A percentile compares a stretch with the other conserved stretches of the same genome.
phyloP scores from a whole-genome alignment of 2,113 vertebrate species.

The Sebastes fasciatus region DNA sequence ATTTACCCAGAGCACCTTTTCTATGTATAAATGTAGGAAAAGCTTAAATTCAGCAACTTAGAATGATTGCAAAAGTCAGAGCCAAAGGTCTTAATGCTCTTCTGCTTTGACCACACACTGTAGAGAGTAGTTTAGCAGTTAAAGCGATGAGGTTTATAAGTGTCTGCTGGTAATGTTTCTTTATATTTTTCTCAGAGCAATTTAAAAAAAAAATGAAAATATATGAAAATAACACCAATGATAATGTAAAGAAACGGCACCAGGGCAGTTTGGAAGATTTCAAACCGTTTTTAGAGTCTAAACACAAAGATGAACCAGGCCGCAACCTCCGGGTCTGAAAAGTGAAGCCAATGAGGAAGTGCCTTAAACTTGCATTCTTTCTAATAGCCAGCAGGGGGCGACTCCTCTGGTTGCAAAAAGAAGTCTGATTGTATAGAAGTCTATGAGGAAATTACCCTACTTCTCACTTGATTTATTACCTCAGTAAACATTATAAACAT shows the following conservation, averaged over 20 bases:
- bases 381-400: too few species aligned
- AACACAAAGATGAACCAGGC: neutral
- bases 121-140: neutral
- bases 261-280: neutral
- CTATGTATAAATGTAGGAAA: neutral
- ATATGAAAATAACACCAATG: neutral
- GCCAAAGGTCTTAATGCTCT: neutral
- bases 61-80: neutral
- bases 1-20: constrained; percentile 6
- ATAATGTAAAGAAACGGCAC: neutral
- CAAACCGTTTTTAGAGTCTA: neutral
- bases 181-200: neutral
- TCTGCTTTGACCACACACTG: neutral
- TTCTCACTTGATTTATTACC: too few species aligned
- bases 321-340: too few species aligned
- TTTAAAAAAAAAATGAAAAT: neutral
- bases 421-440: too few species aligned
- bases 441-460: too few species aligned
- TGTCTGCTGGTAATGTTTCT: neutral
- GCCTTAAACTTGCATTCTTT: too few species aligned
- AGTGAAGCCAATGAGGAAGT: too few species aligned
- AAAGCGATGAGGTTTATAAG: neutral
- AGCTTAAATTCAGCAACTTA: neutral
- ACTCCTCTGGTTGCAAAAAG: too few species aligned
- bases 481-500: too few species aligned